These are phyloP conservation scores for Corydoras maculifer DNA, from an alignment of 2,113 vertebrate genomes.

Conservation along the genomic window DNA sequence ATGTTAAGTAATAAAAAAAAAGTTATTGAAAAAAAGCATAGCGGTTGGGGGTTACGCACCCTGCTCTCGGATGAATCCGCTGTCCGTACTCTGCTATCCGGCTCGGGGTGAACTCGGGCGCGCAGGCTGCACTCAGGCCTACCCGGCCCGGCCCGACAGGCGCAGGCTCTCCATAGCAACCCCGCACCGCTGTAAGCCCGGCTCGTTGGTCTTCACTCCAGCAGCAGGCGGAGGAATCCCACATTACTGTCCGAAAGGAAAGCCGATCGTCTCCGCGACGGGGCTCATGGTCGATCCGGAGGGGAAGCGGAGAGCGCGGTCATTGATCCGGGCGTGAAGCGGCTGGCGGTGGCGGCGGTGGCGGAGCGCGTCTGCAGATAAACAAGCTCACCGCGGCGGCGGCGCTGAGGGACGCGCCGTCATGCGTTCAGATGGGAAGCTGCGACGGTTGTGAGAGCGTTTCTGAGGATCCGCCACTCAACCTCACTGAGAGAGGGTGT, in stretches of 20 bases:
- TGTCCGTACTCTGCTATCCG: conserved; percentile 6
- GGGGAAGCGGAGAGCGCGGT: neutral
- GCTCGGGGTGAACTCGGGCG: conserved; percentile 21
- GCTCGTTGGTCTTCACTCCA: conserved; percentile 8
- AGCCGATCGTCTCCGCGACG: conserved; percentile 7
- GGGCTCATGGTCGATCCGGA: neutral
- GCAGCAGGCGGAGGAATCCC: neutral
- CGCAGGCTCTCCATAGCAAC: conserved; percentile 39
- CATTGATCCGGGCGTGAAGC: conserved; percentile 17
- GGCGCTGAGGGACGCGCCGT: neutral
- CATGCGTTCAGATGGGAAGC: neutral
- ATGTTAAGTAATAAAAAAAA: too few species aligned
- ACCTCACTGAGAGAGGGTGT: neutral
- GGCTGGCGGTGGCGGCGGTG: neutral
- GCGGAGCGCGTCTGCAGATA: neutral
- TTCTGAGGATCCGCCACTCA: neutral
- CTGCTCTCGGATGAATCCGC: conserved; percentile 3
- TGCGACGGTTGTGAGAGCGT: neutral
- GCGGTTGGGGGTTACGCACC: neutral
- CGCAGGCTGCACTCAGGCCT: conserved; percentile 44
- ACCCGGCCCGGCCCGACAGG: conserved; percentile 39
- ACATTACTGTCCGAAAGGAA: neutral
- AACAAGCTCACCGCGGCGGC: neutral
- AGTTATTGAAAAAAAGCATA: too few species aligned
- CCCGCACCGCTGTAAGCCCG: conserved; percentile 6